These are phyloP conservation scores for Andrena praecox DNA, from an alignment of 2,888 invertebrate genomes.

Conservation along the genomic window DNA sequence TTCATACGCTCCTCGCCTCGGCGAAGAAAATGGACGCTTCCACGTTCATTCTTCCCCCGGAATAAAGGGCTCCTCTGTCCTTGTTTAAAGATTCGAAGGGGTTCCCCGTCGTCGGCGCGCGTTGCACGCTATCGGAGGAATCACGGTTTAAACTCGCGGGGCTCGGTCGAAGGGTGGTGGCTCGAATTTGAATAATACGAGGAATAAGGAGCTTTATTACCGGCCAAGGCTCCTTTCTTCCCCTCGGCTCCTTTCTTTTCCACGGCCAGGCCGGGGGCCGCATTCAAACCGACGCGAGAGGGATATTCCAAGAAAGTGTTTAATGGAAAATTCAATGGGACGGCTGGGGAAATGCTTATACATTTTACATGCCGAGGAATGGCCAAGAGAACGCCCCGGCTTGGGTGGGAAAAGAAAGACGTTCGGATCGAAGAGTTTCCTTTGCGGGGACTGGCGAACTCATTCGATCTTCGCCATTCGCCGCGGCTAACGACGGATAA, in stretches of 20 bases:
- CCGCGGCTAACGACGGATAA: slow-evolving; percentile 8
- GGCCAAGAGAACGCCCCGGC: not conserved
- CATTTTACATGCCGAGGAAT: slow-evolving; percentile 40
- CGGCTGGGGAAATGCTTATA: slow-evolving; percentile 40
- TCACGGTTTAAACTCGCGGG: slow-evolving; percentile 20
- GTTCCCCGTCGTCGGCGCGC: slow-evolving; percentile 7
- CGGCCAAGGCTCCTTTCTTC: slow-evolving; percentile 12
- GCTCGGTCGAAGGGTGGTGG: not conserved
- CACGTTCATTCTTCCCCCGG: slow-evolving; percentile 9
- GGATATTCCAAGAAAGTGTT: slow-evolving; percentile 36
- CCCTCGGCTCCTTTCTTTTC: too few species aligned
- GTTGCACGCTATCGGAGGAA: slow-evolving; percentile 2
- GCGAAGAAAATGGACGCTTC: not conserved
- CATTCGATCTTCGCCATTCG: not conserved
- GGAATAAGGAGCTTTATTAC: slow-evolving; percentile 53
- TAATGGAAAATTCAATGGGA: slow-evolving; percentile 53
- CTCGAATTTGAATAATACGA: slow-evolving; percentile 45
- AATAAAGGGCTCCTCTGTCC: slow-evolving; percentile 21
- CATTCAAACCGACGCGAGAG: slow-evolving; percentile 22
- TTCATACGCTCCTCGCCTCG: not conserved
- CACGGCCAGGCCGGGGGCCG: not conserved
- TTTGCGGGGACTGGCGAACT: not conserved
- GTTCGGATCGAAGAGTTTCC: slow-evolving; percentile 30
- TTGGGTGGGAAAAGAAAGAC: not conserved
- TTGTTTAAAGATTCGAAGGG: slow-evolving; percentile 11